phyloP scores from a whole-genome alignment of 2,113 vertebrate species.

The Rhea pennata region DNA sequence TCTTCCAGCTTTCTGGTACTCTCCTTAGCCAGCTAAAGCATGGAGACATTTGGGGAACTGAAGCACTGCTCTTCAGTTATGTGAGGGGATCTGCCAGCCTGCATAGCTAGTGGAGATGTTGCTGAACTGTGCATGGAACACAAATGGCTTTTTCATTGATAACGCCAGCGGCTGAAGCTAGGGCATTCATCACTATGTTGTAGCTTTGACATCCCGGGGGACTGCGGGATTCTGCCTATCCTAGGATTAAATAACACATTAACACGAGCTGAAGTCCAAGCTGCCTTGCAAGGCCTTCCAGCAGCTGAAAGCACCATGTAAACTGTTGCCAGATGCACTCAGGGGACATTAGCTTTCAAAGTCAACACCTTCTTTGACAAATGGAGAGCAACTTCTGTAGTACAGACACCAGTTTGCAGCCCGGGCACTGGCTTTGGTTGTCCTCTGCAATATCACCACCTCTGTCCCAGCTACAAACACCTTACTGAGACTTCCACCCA shows the following conservation, averaged over 20 bases:
- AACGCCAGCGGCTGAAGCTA: conserved; percentile 15
- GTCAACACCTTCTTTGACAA: not conserved
- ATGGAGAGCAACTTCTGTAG: not conserved
- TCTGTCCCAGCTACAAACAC: not conserved
- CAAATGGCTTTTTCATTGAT: conserved; percentile 44
- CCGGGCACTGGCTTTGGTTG: not conserved
- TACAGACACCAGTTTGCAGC: not conserved
- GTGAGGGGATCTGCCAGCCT: not conserved
- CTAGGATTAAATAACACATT: not conserved
- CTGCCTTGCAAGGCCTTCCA: not conserved
- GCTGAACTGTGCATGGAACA: not conserved
- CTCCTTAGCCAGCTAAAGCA: not conserved
- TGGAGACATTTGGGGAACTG: not conserved
- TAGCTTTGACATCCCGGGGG: not conserved
- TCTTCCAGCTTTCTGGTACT: not conserved
- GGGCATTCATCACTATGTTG: not conserved
- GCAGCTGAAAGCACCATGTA: not conserved
- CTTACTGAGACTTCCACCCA: not conserved
- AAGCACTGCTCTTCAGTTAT: not conserved
- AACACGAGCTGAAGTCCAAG: not conserved
- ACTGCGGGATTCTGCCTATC: not conserved
- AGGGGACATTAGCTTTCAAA: not conserved
- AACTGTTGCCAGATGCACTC: not conserved
- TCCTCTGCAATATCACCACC: not conserved
- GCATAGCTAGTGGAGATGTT: not conserved